Evolutionary conservation across 2,797 vertebrate species (phyloP).

Genomic region (Margarornis squamiger): DNA sequence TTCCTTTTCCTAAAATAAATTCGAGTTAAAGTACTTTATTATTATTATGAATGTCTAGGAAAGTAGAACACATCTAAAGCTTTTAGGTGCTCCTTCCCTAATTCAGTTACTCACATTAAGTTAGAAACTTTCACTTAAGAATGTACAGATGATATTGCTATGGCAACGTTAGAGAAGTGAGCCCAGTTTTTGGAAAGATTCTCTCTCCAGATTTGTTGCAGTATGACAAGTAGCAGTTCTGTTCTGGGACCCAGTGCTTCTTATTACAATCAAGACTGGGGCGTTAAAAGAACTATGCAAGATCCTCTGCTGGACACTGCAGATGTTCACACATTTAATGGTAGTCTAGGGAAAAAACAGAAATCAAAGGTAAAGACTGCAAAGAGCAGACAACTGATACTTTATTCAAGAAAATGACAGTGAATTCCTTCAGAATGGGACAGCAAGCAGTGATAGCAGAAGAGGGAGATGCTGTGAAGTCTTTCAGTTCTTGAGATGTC

Average conservation of each 20-base stretch:
- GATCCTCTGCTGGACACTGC: neutral
- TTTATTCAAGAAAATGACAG: neutral
- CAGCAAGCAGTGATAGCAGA: neutral
- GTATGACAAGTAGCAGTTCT: neutral
- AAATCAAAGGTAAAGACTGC: neutral
- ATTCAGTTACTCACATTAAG: neutral
- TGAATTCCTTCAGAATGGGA: neutral
- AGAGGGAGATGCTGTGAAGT: neutral
- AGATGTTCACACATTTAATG: neutral
- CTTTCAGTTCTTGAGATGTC: neutral
- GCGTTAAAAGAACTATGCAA: neutral
- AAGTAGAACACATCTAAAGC: neutral
- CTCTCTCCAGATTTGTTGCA: neutral
- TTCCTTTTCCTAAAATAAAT: constrained; percentile 27
- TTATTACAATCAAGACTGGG: neutral
- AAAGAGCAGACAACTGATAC: neutral
- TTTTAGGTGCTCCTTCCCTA: neutral
- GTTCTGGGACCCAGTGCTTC: neutral
- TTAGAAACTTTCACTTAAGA: neutral
- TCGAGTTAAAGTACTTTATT: neutral
- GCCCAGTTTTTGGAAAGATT: neutral
- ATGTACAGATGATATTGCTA: constrained; percentile 18
- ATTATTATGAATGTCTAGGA: constrained; percentile 5
- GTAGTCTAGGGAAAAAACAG: neutral
- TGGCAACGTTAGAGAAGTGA: neutral